Percentiles rank a stretch among this genome's conserved stretches.
These are phyloP conservation scores for Yponomeuta malinellus DNA, from an alignment of 2,888 invertebrate species.

Conservation along the genomic window DNA sequence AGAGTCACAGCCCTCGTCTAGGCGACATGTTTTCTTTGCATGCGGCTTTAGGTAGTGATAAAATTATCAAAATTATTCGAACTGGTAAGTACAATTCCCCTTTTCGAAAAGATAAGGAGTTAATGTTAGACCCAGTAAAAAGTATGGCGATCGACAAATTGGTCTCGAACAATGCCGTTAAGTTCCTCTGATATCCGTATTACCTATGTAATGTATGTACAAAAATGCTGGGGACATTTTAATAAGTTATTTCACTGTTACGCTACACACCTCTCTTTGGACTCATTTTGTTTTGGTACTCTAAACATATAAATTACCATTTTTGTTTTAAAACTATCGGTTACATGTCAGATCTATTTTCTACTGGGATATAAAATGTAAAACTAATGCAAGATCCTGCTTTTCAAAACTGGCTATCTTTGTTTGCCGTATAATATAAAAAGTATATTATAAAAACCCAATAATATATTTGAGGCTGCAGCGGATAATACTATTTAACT, in stretches of 20 bases:
- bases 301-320: constrained; percentile 30
- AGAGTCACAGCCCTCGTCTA: no score
- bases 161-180: no score
- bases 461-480: neutral
- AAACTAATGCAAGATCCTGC: neutral
- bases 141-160: no score
- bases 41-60: no score
- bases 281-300: constrained; percentile 52
- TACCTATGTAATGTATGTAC: neutral
- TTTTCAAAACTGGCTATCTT: no score
- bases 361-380: constrained; percentile 2
- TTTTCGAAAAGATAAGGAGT: no score
- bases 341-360: constrained; percentile 39
- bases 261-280: constrained; percentile 54
- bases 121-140: no score
- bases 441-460: neutral
- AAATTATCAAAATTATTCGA: no score
- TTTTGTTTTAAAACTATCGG: constrained; percentile 24
- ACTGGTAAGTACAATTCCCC: no score
- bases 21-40: no score
- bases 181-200: no score
- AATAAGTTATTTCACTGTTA: neutral
- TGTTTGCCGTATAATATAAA: neutral
- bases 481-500: neutral
- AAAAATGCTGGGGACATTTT: neutral